Conservation (phyloP, 2,113 vertebrate genomes). For the Phoxinus phoxinus region DNA sequence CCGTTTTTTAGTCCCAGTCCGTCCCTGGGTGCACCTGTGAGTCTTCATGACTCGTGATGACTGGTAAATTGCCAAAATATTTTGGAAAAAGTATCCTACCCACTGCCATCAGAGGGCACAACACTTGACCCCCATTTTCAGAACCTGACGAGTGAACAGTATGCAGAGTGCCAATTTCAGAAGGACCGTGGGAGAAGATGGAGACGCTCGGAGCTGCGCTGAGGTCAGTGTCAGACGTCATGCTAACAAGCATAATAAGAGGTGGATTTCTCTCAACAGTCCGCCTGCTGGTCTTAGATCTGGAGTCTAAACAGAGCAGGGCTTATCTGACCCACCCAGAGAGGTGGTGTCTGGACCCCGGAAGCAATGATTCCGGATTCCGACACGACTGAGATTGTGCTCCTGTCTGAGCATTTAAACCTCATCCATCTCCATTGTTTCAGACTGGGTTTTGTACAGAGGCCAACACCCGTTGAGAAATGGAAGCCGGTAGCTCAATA, state of each 20-base stretch:
- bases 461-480: slow-evolving; percentile 53
- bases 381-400: slow-evolving; percentile 59
- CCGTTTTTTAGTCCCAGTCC: too few species aligned
- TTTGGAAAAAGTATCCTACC: slow-evolving; percentile 53
- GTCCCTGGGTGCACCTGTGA: slow-evolving; percentile 52
- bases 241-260: slow-evolving; percentile 54
- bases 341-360: slow-evolving; percentile 52
- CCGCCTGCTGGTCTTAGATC: slow-evolving; percentile 49
- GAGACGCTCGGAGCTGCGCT: background rate
- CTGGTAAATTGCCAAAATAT: slow-evolving; percentile 56
- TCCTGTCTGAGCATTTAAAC: slow-evolving; percentile 57
- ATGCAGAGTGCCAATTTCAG: slow-evolving; percentile 52
- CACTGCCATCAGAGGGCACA: slow-evolving; percentile 45
- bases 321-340: slow-evolving; percentile 58
- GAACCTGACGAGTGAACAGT: slow-evolving; percentile 58
- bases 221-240: slow-evolving; percentile 45
- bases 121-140: slow-evolving; percentile 49
- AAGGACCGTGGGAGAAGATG: slow-evolving; percentile 23
- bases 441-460: slow-evolving; percentile 53
- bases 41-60: slow-evolving; percentile 31
- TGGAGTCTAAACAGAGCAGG: slow-evolving; percentile 60
- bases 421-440: slow-evolving; percentile 62
- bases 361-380: slow-evolving; percentile 46
- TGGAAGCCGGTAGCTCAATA: slow-evolving; percentile 57
- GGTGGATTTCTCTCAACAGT: slow-evolving; percentile 56